Percentiles rank a stretch among this genome's conserved stretches.
phyloP scores from a whole-genome alignment of 2,888 invertebrate species.

The Atherix ibis region DNA sequence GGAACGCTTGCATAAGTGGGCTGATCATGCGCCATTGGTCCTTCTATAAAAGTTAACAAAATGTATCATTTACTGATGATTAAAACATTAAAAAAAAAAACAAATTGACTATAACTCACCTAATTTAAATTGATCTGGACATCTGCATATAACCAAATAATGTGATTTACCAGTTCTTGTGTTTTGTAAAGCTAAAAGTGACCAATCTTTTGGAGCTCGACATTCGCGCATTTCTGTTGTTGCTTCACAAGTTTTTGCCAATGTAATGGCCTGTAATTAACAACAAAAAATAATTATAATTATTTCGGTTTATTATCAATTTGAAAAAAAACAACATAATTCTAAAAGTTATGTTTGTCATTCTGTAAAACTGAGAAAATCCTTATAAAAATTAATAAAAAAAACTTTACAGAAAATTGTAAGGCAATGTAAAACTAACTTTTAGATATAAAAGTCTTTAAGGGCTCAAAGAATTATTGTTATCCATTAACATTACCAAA shows the following conservation, averaged over 20 bases:
- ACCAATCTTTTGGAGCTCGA: constrained; percentile 80
- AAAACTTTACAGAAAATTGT: too few relatives aligned
- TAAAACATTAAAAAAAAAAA: constrained; percentile 1
- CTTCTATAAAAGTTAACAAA: constrained; percentile 44
- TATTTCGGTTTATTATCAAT: constrained; percentile 1
- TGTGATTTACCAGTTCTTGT: constrained; percentile 86
- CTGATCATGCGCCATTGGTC: constrained; percentile 86
- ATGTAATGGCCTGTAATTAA: constrained; percentile 49
- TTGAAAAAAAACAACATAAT: too few relatives aligned
- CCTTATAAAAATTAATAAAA: too few relatives aligned
- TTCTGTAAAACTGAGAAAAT: too few relatives aligned
- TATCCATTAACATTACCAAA: too few relatives aligned
- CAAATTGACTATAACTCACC: constrained; percentile 40
- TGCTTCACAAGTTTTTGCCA: constrained; percentile 87
- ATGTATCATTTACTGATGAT: neutral
- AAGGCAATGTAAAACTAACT: too few relatives aligned
- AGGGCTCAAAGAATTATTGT: too few relatives aligned
- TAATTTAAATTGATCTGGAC: constrained; percentile 68
- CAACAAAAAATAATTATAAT: constrained; percentile 3
- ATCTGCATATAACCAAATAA: constrained; percentile 81
- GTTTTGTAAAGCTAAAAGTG: constrained; percentile 76
- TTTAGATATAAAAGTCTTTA: too few relatives aligned
- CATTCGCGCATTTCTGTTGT: constrained; percentile 84
- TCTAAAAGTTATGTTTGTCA: too few relatives aligned
- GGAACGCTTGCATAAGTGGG: constrained; percentile 88